Base-by-base conservation (phyloP, 2,113 vertebrate species). In the Thalassoma bifasciatum region DNA sequence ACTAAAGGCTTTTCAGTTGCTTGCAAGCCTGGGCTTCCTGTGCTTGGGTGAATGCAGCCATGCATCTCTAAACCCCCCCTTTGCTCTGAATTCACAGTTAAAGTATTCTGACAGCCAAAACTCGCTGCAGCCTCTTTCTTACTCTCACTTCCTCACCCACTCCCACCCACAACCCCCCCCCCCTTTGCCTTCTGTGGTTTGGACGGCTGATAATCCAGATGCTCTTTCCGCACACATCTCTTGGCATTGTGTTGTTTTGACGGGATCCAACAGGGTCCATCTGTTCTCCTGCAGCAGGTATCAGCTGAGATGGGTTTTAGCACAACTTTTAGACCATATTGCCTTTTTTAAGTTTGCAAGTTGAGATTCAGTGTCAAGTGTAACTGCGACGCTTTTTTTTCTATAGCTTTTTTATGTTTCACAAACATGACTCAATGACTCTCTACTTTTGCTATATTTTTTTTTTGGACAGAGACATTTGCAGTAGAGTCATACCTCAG, bases 41-140 rank as follows among this genome's bases (percentile, higher is more conserved):
- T 82, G 86, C 82, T 90, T 81, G 40, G 72, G 71, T 81, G 81
- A 89, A 86, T 77, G 83, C 81, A 85, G 85, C 85, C 75, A 42
- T 19, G 53, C 86, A 78, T 82, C 73, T 84, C 66, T 71, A 16
- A 63, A 59, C 24, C 11, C 34, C 34, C 2, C 42, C 44, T 17
- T 34, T 36, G 60, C 66, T 79, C 69, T 76, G 50, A 66, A 77
- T 82, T 81, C 75, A 82, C 57, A 51, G 65, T 62, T 40, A 8
- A 69, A 56, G 64, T 47, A n/a, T 65, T 57, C 62, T 65, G 75
- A 78, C 81, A 73, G 64, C 62, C 79, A 78, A 70, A 85, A 65
- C 75, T 83, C 75, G n/a, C 78, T 73, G 75, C 72, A 66, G 77
- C 79, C 60, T 61, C 81, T 77, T 34, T 17, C 56, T 37, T 17